Base-by-base conservation (phyloP, 2,888 invertebrate species). In the Thecocarcelia acutangulata region DNA sequence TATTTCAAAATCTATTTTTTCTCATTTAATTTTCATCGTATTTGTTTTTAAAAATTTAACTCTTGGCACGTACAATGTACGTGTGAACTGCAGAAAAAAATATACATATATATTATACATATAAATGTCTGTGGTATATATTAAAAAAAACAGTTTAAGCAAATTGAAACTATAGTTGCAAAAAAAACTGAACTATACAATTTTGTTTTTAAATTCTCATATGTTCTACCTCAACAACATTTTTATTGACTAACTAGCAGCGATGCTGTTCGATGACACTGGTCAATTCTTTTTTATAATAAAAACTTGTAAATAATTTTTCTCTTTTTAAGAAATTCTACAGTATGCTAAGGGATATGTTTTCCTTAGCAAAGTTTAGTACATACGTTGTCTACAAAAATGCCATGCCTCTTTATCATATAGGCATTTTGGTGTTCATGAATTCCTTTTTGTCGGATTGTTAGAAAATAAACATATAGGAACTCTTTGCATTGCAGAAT, bases 41-140 rank as follows among this genome's bases (percentile, higher is more conserved):
- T 50, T 63, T 64, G 58, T 37, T 64, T 59, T 40, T 33, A 63
- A 52, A 74, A 72, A 50, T 64, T 68, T 24, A 77, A 78, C 74
- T 78, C 78, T 82, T 78, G 78, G 74, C 81, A 82, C 81, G 81
- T 82, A 82, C 69, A 52, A 17, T 64, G 77, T 78, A 82, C 82
- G 82, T 82, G 82, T 74, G 78, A 82, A 74, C 58, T 74, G 64
- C 56, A 58, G 63, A 74, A 58, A 64, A 15, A 40, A 21, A 50
- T 50, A 2, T 19, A 58, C 21, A 64, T 33, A 33, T 33, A 9
- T 9, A 33, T 3, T 33, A 33, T 9, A 8, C 8, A 33, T 9
- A 8, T 33, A 33, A 9, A 68, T 70, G 72, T 50, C 56, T 81
- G 70, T 17, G 64, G 46, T 59, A 28, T 68, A 74, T 61, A 44